These are phyloP conservation scores for Maconellicoccus hirsutus DNA, from an alignment of 1,140 invertebrate species.

Conservation along the genomic window DNA sequence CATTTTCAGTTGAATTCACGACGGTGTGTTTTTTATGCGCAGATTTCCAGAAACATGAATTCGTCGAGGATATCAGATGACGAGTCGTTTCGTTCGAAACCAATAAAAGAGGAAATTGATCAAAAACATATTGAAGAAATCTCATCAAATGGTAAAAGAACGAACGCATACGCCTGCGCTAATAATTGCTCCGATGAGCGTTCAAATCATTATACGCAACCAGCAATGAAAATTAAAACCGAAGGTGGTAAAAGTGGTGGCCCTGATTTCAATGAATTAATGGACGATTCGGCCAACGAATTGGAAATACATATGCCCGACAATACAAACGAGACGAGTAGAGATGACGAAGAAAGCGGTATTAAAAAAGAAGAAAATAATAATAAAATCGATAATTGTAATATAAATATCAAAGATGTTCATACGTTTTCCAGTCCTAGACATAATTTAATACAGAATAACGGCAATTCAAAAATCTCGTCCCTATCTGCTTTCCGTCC, in stretches of 20 bases:
- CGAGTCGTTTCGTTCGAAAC: not conserved
- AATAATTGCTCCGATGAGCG: not conserved
- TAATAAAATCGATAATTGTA: constrained; percentile 35
- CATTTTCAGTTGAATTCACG: too few relatives aligned
- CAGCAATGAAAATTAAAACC: constrained; percentile 31
- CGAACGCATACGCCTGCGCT: not conserved
- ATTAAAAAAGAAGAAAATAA: constrained; percentile 26
- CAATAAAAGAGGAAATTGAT: not conserved
- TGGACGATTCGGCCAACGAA: constrained; percentile 65
- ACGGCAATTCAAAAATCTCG: constrained; percentile 42
- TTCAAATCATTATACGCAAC: not conserved
- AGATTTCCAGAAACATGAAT: not conserved
- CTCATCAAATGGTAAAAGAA: not conserved
- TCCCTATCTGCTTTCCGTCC: constrained; percentile 62
- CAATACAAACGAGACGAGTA: constrained; percentile 38
- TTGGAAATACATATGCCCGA: constrained; percentile 68
- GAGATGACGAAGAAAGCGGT: not conserved
- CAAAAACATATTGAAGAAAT: not conserved
- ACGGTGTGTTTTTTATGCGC: not conserved
- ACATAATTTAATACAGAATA: constrained; percentile 22
- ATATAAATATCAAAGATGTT: constrained; percentile 35
- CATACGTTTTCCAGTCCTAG: constrained; percentile 12
- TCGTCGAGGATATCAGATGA: not conserved
- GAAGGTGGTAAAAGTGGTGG: constrained; percentile 39
- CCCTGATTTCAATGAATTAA: constrained; percentile 64